These are phyloP conservation scores for Oryzias dopingdopingensis DNA, from an alignment of 2,797 vertebrate genomes.

Conservation along the genomic window DNA sequence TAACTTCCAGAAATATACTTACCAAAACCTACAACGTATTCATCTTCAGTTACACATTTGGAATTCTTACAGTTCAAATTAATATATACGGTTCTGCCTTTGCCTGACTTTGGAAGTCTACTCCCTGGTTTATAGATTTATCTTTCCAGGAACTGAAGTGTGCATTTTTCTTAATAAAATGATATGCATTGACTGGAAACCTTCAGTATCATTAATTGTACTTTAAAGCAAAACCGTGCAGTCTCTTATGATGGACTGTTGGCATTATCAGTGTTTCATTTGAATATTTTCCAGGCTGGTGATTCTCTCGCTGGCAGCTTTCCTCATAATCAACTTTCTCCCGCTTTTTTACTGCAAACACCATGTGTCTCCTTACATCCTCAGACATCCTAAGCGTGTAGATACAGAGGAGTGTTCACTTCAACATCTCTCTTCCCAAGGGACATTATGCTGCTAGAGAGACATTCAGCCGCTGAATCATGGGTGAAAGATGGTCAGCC, in stretches of 20 bases:
- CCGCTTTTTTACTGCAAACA: slow-evolving; percentile 32
- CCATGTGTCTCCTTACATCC: slow-evolving; percentile 22
- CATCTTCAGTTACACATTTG: no score
- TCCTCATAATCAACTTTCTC: slow-evolving; percentile 19
- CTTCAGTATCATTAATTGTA: no score
- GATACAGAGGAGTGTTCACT: slow-evolving; percentile 51
- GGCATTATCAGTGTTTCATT: slow-evolving; percentile 28
- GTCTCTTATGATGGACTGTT: slow-evolving; percentile 37
- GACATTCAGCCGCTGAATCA: slow-evolving; percentile 52
- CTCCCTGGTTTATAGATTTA: no score
- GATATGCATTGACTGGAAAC: no score
- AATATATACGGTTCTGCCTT: no score
- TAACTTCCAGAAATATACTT: no score
- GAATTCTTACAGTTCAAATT: no score
- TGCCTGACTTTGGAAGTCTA: no score
- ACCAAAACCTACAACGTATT: no score
- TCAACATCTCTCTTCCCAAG: slow-evolving; percentile 51
- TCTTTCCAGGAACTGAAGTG: no score
- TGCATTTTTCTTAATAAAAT: no score
- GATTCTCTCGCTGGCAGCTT: slow-evolving; percentile 18
- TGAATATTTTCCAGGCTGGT: slow-evolving; percentile 39
- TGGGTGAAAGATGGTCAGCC: slow-evolving; percentile 49
- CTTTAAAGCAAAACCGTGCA: neutral
- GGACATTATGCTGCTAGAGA: slow-evolving; percentile 25
- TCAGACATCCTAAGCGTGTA: slow-evolving; percentile 30